Evolutionary conservation across 1,140 invertebrate genomes (phyloP).

Genomic region (Meteorus sp.): DNA sequence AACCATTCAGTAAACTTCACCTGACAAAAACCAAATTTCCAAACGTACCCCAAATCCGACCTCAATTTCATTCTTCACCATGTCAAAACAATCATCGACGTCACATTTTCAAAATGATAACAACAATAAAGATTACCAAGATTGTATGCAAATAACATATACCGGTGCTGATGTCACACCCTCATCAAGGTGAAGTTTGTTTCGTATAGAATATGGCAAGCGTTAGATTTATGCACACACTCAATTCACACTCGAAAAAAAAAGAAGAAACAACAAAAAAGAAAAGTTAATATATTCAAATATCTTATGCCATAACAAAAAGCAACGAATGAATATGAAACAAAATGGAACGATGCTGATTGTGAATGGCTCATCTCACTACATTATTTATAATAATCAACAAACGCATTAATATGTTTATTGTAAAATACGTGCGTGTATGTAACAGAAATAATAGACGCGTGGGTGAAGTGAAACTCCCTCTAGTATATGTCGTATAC

Average conservation of each 20-base stretch:
- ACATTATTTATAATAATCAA: no score
- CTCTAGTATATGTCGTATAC: background rate
- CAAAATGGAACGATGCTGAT: no score
- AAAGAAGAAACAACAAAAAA: no score
- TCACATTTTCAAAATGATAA: no score
- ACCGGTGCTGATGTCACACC: constrained; percentile 15
- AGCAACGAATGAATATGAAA: no score
- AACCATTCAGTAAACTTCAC: no score
- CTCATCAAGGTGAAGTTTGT: constrained; percentile 7
- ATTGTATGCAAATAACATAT: constrained; percentile 18
- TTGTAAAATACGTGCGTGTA: constrained; percentile 1
- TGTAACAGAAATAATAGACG: background rate
- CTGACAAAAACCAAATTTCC: no score
- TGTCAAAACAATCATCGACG: background rate
- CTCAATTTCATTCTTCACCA: background rate
- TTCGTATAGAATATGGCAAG: background rate
- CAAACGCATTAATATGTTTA: background rate
- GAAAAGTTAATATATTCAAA: no score
- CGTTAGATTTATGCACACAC: background rate
- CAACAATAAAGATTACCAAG: constrained; percentile 11
- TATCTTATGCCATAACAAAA: no score
- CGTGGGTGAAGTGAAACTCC: constrained; percentile 4
- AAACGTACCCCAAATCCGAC: no score
- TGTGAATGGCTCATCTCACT: no score
- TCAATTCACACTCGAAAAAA: background rate